phyloP scores from a whole-genome alignment of 2,888 invertebrate genomes.

The Marasmarcha lunaedactyla region DNA sequence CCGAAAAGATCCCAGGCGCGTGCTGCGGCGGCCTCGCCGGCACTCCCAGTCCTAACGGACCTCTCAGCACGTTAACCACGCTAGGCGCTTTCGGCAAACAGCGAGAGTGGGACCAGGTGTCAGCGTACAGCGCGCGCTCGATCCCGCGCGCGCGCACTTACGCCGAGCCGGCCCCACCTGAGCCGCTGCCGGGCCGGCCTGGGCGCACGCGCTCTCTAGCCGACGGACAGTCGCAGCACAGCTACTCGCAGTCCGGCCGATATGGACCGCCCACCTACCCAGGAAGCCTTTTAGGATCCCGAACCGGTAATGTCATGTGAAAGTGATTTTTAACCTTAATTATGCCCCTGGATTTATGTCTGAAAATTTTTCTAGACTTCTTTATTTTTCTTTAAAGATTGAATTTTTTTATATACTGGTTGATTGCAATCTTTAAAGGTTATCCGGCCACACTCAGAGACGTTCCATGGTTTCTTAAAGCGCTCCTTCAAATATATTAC shows the following conservation, averaged over 20 bases:
- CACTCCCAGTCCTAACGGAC: constrained; percentile 83
- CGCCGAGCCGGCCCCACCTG: constrained; percentile 70
- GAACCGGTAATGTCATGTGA: constrained; percentile 42
- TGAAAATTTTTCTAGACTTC: constrained; percentile 10
- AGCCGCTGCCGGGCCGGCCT: constrained; percentile 84
- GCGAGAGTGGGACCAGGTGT: constrained; percentile 81
- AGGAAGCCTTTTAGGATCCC: constrained; percentile 70
- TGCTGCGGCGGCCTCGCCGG: constrained; percentile 81
- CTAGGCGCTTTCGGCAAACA: constrained; percentile 87
- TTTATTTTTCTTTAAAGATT: no score
- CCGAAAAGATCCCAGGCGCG: constrained; percentile 80
- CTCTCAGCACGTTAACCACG: constrained; percentile 84
- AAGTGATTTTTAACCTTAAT: no score
- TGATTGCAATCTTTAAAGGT: no score
- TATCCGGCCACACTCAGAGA: no score
- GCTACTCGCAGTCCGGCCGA: constrained; percentile 86
- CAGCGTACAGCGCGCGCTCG: constrained; percentile 91
- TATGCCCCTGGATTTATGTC: no score
- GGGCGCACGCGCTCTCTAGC: constrained; percentile 84
- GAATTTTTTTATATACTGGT: no score
- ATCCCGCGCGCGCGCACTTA: constrained; percentile 90
- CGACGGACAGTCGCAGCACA: constrained; percentile 91
- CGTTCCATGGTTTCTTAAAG: no score
- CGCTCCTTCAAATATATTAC: no score
- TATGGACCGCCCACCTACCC: constrained; percentile 84